Base-by-base conservation (phyloP, 2,113 vertebrate genomes). In the Cynoglossus semilaevis region DNA sequence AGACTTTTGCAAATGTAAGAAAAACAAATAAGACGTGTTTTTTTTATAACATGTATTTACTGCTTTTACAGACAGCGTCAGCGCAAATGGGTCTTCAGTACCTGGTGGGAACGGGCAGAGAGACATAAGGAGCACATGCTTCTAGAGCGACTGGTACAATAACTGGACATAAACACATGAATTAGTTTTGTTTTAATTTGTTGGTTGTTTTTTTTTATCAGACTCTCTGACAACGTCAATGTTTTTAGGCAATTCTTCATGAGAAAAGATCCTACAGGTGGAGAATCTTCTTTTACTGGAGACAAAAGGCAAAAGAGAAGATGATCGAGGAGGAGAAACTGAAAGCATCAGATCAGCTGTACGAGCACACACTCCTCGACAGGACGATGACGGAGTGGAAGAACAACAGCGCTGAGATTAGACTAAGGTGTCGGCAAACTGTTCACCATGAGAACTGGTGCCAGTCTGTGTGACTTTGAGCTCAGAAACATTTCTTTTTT, bases 211-310 rank as follows among this genome's bases (percentile, higher is more conserved):
- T n/a, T n/a, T n/a, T n/a, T 0, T 8, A 2, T 56, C 37, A 38
- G 17, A 19, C 11, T 8, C 9, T 37, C 19, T 58, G 37, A 77
- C 10, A 0, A 5, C 18, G 48, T n/a, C 44, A 12, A 22, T 2
- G 2, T 48, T 58, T 8, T 4, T 56, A 98, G 96, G 95, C 95
- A 19, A 59, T 92, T 41, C 78, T 93, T 29, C 93, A 95, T 1
- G 86, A 83, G 0, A 83, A 94, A 47, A 76, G 15, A 48, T 74
- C 46, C 8, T 74, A 81, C 6, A 15, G 93, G 62, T 48, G 1
- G 41, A 62, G n/a, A 52, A 88, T 13, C 62, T 97, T 94, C 94
- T 40, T 14, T 51, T 38, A 0, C 4, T 98, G 96, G 96, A 44
- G 15, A 3, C 58, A 61, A 16, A 85, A 59, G 62, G 72, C 85